phyloP scores from a whole-genome alignment of 2,888 invertebrate genomes.

The Itoplectis maculator region DNA sequence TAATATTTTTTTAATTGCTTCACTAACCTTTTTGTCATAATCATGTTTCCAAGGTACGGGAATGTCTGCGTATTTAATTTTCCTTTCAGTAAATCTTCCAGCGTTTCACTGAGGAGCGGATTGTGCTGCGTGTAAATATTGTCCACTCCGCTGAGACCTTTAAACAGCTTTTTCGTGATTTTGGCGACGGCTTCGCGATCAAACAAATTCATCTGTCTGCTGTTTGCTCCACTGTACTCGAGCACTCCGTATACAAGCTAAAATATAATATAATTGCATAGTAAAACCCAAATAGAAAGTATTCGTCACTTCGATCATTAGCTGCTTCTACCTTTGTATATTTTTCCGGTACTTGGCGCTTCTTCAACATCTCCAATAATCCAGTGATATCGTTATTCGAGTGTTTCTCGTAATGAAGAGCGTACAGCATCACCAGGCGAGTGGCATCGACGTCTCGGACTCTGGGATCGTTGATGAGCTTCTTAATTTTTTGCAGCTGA shows the following conservation, averaged over 20 bases:
- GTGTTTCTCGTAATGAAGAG: slow-evolving; percentile 96
- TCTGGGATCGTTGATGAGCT: slow-evolving; percentile 91
- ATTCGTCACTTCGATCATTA: neutral
- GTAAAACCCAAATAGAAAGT: slow-evolving; percentile 24
- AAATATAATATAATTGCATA: slow-evolving; percentile 64
- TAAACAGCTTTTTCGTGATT: slow-evolving; percentile 95
- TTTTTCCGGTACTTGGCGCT: slow-evolving; percentile 89
- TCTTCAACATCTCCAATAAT: slow-evolving; percentile 90
- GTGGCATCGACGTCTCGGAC: slow-evolving; percentile 92
- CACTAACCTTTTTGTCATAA: slow-evolving; percentile 85
- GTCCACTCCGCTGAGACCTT: slow-evolving; percentile 97
- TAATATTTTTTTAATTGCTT: too few relatives aligned
- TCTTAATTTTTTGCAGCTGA: slow-evolving; percentile 89
- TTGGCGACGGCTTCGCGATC: slow-evolving; percentile 93
- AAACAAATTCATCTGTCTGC: slow-evolving; percentile 93
- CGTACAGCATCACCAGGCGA: slow-evolving; percentile 96
- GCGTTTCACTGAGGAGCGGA: slow-evolving; percentile 94
- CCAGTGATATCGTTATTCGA: slow-evolving; percentile 93
- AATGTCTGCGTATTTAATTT: slow-evolving; percentile 94
- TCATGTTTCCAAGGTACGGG: slow-evolving; percentile 90
- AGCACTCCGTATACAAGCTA: slow-evolving; percentile 89
- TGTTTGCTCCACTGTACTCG: slow-evolving; percentile 94
- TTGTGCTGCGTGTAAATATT: slow-evolving; percentile 99
- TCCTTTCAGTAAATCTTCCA: slow-evolving; percentile 96
- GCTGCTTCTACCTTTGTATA: slow-evolving; percentile 79